Evolutionary conservation across 2,113 vertebrate species (phyloP).

Genomic region (Furnarius figulus): DNA sequence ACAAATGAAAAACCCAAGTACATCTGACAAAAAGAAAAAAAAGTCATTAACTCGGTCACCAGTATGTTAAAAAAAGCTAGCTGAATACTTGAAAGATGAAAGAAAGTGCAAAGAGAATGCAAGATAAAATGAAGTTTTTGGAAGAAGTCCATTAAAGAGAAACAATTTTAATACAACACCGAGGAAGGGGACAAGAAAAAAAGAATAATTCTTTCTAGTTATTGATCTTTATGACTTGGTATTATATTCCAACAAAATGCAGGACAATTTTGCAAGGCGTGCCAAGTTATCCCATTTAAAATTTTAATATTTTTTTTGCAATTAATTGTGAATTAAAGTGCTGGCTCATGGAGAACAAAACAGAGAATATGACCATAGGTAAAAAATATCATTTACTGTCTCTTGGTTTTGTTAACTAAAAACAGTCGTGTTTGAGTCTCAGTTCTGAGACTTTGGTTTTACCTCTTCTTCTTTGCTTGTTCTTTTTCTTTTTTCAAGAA

Average conservation of each 20-base stretch:
- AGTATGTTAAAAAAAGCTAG: background rate
- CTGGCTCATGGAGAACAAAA: background rate
- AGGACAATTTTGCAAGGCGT: background rate
- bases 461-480: background rate
- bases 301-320: background rate
- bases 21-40: conserved; percentile 56
- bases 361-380: background rate
- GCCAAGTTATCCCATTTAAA: background rate
- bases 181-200: background rate
- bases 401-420: background rate
- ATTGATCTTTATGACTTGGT: background rate
- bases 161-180: background rate
- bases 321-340: background rate
- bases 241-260: background rate
- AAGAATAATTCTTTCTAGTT: background rate
- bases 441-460: background rate
- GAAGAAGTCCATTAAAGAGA: background rate
- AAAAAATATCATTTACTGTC: background rate
- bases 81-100: background rate
- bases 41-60: conserved; percentile 26
- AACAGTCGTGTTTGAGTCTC: background rate
- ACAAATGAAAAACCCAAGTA: conserved; percentile 56
- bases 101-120: background rate
- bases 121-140: background rate
- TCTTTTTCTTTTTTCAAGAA: background rate